Percentiles rank a stretch among this genome's conserved stretches.
Conservation (phyloP, 2,888 invertebrate species). For the Tanypteryx hageni region DNA sequence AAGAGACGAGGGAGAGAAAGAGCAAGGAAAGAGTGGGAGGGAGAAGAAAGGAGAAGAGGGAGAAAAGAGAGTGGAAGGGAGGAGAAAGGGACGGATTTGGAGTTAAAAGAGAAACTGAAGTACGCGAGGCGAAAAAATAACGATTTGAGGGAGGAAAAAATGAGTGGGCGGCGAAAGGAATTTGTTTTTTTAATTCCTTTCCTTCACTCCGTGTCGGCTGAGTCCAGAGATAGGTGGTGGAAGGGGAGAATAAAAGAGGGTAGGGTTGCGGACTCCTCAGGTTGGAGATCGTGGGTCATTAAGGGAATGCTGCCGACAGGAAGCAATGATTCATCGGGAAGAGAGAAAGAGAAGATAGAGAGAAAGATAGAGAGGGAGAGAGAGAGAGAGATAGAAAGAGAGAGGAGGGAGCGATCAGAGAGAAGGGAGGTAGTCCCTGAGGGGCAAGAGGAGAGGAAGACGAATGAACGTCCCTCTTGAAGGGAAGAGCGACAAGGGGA, state of each 20-base stretch:
- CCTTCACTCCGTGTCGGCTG: background rate
- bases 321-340: slow-evolving; percentile 20
- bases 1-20: no score
- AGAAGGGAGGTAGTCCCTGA: background rate
- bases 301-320: background rate
- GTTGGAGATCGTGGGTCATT: slow-evolving; percentile 27
- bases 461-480: slow-evolving; percentile 29
- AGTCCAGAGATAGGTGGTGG: no score
- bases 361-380: background rate
- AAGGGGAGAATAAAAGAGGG: no score
- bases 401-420: no score
- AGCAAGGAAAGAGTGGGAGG: background rate
- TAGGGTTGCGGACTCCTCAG: background rate
- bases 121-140: background rate
- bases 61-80: background rate
- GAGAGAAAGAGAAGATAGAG: background rate
- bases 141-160: background rate
- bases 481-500: slow-evolving; percentile 14
- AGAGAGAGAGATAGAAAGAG: background rate
- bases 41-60: background rate
- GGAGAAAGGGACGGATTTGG: background rate
- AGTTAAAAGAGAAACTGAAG: no score
- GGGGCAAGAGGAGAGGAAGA: background rate
- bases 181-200: background rate
- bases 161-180: background rate